Evolutionary conservation across 2,888 invertebrate genomes (phyloP), one percentile per base, ranked within the genome.

Genomic region (Oscheius sp.): DNA sequence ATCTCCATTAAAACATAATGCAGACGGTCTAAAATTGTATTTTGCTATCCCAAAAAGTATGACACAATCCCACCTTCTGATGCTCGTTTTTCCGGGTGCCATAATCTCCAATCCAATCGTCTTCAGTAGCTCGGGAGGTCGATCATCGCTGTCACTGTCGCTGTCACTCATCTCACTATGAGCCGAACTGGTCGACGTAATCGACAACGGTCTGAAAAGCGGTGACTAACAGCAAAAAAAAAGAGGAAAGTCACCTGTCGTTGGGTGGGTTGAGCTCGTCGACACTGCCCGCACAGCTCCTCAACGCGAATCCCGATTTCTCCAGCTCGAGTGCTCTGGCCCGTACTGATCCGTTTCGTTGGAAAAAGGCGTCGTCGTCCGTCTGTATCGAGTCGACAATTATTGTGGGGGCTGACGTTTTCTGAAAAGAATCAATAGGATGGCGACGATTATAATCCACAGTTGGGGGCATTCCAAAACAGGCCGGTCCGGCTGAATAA

Each of bases 1-100:
- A 59, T 70, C 70, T 18, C 70, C 70, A 27, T 70, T 70, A 59
- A 70, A 70, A 45, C 69, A 69, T 2, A 69, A 6, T 5, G 69
- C 69, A 7, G 69, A 69, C 29, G 69, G 69, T 18, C 66, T 66
- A 27, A 66, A 66, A 55, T 49, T 13, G 12, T 25, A 13, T 5
- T 35, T n/a, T 61, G 46, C 5, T 46, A 5, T 21, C 25, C n/a
- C 46, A 21, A 35, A 35, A 35, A 6, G 35, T 6, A 35, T 58
- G n/a, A n/a, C n/a, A 6, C 13, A 21, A 21, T 9, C 66, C 49
- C 27, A 66, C 66, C 69, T 55, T 55, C 69, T 41, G 25, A 55
- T 12, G n/a, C 66, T 49, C 27, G 49, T 23, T 23, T 66, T 66
- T 5, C 53, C 35, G 2, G 53, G 35, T 1, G 7, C 43, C 29